Base-by-base conservation (phyloP, 1,140 invertebrate species). In the Aphelenchoides fujianensis region DNA sequence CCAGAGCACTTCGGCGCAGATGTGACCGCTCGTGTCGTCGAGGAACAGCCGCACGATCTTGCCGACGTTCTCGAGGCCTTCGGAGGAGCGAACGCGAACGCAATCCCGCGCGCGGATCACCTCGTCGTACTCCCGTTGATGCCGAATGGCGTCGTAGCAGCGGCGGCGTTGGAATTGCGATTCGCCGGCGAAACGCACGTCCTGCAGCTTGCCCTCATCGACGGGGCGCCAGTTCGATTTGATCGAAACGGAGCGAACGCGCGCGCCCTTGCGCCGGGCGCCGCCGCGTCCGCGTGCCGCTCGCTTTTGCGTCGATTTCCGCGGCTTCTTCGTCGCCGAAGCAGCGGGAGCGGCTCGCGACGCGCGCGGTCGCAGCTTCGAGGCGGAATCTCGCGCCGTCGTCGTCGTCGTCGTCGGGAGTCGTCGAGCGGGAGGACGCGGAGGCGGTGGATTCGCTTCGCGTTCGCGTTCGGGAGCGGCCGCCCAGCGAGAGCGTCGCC, bases 21-120 rank as follows among this genome's bases (percentile, higher is more conserved):
- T 66, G 2, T n/a, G 27, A 2, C 63, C 63, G 16, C 12, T 37
- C 19, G 59, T 23, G 28, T 73, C 74, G 59, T 73, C 71, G n/a
- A 73, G 71, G 74, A 37, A 74, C 1, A 73, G 12, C 16, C 35
- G 1, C 27, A 73, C 23, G n/a, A 73, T 76, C 35, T 76, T 73
- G 9, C 71, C 71, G 54, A 73, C 36, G 37, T 73, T 73, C 54
- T 73, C 71, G 27, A 76, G 32, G 23, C 71, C 71, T 76, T 73
- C 71, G 7, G 73, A 67, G 1, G 71, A 73, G 35, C 71, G 52
- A 32, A 73, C 55, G n/a, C 53, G 31, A 12, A 73, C 71, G 59
- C 71, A 73, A 71, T 73, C 71, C 19, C 73, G 48, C 12, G 53
- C 34, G 9, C 74, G 55, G 28, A 73, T 73, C 9, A 73, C 31